Evolutionary conservation across 2,888 invertebrate genomes (phyloP).

Genomic region (Parnassius orleans): DNA sequence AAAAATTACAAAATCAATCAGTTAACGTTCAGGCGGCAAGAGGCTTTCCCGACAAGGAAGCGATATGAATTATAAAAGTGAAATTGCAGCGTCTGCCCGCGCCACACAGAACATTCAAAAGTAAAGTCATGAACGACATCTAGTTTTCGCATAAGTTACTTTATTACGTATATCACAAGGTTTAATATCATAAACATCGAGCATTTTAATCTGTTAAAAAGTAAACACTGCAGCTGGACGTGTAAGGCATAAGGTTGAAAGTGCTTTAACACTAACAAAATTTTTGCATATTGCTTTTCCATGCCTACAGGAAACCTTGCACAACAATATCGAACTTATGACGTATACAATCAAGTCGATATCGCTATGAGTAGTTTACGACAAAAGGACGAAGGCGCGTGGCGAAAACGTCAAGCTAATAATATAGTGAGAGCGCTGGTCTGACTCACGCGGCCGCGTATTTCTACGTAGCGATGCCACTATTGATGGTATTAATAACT

Average conservation of each 20-base stretch:
- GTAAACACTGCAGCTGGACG: background rate
- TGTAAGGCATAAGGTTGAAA: background rate
- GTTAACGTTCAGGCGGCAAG: background rate
- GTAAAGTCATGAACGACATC: background rate
- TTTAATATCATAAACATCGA: background rate
- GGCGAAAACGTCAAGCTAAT: no score
- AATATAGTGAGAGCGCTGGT: no score
- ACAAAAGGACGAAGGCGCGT: no score
- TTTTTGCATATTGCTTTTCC: background rate
- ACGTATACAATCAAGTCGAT: background rate
- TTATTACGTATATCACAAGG: background rate
- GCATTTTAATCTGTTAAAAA: background rate
- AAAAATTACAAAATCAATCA: background rate
- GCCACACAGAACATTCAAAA: background rate
- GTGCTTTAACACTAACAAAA: background rate
- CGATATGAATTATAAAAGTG: background rate
- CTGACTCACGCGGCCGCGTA: no score
- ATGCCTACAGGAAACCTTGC: no score
- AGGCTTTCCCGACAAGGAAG: slow-evolving; percentile 1
- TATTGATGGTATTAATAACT: no score
- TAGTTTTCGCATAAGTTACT: background rate
- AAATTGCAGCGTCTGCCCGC: background rate
- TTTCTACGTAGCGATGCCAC: no score
- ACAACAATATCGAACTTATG: background rate
- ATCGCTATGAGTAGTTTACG: no score